phyloP scores from a whole-genome alignment of 2,113 vertebrate species.

The Pardalotus punctatus region DNA sequence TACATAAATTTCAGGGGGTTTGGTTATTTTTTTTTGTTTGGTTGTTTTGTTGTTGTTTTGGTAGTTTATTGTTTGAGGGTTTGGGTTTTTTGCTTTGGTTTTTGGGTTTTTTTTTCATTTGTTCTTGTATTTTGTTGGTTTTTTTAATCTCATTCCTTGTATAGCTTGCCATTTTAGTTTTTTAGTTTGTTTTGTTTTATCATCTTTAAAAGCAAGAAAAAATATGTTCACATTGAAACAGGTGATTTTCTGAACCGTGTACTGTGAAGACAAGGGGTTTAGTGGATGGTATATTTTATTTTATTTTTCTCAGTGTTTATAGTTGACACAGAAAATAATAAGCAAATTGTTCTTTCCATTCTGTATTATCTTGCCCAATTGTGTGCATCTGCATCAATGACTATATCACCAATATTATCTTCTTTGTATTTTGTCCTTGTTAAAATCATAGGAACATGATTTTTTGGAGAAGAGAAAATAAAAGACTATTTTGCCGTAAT shows the following conservation, averaged over 20 bases:
- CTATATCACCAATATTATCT: background rate
- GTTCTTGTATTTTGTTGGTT: no score
- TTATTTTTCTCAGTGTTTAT: background rate
- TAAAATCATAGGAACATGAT: background rate
- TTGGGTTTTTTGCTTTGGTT: no score
- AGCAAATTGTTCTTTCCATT: background rate
- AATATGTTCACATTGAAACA: rapidly evolving
- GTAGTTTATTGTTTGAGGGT: rapidly evolving
- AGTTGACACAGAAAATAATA: background rate
- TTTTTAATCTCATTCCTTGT: background rate
- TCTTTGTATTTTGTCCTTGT: background rate
- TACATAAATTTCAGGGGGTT: background rate
- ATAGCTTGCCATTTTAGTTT: rapidly evolving
- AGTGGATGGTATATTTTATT: rapidly evolving
- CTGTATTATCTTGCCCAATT: background rate
- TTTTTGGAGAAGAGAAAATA: background rate
- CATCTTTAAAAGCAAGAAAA: background rate
- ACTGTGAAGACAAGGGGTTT: background rate
- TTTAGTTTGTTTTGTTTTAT: background rate
- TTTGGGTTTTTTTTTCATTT: no score
- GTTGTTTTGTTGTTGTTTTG: no score
- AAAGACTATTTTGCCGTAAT: background rate
- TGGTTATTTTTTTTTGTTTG: no score
- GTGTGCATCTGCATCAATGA: background rate
- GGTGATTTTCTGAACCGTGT: background rate